phyloP scores from a whole-genome alignment of 2,888 invertebrate species.

The Lepidonotus clava region DNA sequence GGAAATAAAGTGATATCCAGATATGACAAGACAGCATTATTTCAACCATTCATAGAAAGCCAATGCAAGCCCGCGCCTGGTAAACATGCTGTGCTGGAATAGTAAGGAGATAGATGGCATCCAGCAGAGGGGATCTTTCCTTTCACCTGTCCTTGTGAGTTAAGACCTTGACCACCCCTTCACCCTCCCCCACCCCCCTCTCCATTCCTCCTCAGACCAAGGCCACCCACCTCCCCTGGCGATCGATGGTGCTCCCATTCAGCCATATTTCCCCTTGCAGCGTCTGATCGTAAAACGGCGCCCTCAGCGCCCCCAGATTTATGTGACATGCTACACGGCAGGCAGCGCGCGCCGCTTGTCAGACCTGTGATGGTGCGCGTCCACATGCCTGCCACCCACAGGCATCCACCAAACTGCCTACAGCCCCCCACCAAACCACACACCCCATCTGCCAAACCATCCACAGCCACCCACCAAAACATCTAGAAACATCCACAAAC shows the following conservation, averaged over 20 bases:
- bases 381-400: conserved; percentile 8
- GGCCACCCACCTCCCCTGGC: not conserved
- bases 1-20: too few species aligned
- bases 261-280: conserved; percentile 27
- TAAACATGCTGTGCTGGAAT: too few species aligned
- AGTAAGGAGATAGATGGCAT: too few species aligned
- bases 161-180: not conserved
- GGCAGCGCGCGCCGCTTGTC: conserved; percentile 12
- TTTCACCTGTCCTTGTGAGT: not conserved
- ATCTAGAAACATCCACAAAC: too few species aligned
- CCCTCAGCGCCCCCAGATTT: conserved; percentile 5
- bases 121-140: too few species aligned
- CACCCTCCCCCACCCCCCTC: not conserved
- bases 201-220: not conserved
- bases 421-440: not conserved
- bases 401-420: not conserved
- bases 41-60: too few species aligned
- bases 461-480: too few species aligned
- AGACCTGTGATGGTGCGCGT: conserved; percentile 7
- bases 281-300: conserved; percentile 12
- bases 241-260: conserved; percentile 15
- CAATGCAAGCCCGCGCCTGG: too few species aligned
- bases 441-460: not conserved
- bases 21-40: too few species aligned
- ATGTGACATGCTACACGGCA: conserved; percentile 11